A percentile compares a stretch with the other conserved stretches of the same genome.
Conservation (phyloP, 92 coral and sea anemone species). For the Blastomussa wellsi region DNA sequence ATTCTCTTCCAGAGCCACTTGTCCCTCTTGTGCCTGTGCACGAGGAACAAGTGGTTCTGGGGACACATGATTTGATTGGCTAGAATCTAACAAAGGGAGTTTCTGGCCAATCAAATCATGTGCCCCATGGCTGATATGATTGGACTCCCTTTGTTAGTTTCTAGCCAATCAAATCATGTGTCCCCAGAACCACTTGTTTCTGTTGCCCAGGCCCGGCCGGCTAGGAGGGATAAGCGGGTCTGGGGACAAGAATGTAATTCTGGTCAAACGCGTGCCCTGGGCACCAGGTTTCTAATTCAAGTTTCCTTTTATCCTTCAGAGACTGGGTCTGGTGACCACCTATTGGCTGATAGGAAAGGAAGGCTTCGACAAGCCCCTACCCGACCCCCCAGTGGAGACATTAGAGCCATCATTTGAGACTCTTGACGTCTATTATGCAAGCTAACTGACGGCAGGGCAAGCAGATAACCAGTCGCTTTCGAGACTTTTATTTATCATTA, state of each 20-base stretch:
- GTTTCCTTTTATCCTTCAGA: constrained; percentile 32
- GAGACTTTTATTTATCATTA: background rate
- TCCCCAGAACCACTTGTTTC: no score
- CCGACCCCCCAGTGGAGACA: constrained; percentile 73
- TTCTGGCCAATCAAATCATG: no score
- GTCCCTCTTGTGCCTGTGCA: no score
- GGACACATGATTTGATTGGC: no score
- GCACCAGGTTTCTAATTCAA: background rate
- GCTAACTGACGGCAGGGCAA: constrained; percentile 12
- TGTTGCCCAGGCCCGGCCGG: no score
- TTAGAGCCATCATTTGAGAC: constrained; percentile 63
- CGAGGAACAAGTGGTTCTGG: no score
- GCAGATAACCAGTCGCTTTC: background rate
- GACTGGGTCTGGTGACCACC: constrained; percentile 79
- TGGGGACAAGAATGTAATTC: background rate
- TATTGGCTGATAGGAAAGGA: constrained; percentile 78
- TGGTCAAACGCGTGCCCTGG: background rate
- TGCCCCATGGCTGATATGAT: no score
- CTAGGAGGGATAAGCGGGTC: no score
- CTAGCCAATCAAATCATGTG: no score
- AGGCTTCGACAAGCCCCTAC: constrained; percentile 72
- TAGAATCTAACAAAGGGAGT: no score
- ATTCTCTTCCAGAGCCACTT: no score
- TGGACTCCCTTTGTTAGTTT: no score
- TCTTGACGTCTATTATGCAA: constrained; percentile 73